These are phyloP conservation scores for Drosophila percnosoma DNA, from an alignment of 2,888 invertebrate species.

Conservation along the genomic window DNA sequence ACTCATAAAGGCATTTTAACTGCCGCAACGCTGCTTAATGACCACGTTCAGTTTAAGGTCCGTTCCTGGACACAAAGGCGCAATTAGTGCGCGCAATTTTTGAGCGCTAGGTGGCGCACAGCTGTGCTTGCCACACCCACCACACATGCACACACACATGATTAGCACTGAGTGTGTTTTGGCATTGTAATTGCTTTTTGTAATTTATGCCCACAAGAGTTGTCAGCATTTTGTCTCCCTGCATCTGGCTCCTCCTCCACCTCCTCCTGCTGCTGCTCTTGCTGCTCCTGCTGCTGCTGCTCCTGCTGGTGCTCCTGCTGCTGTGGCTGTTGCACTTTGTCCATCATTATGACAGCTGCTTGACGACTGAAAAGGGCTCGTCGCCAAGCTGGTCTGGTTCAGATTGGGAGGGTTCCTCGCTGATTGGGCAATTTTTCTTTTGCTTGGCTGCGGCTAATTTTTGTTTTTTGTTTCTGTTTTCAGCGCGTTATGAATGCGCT, in stretches of 20 bases:
- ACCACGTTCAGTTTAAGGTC: constrained; percentile 47
- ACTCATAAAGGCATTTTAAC: constrained; percentile 77
- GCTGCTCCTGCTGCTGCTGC: constrained; percentile 37
- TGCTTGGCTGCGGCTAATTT: constrained; percentile 60
- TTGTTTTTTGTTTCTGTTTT: constrained; percentile 20
- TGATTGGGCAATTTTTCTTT: constrained; percentile 74
- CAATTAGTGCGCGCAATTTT: constrained; percentile 72
- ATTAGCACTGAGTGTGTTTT: constrained; percentile 73
- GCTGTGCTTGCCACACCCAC: constrained; percentile 54
- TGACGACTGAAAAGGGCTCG: constrained; percentile 72
- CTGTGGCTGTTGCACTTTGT: constrained; percentile 73
- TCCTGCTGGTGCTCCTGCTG: constrained; percentile 26
- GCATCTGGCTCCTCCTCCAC: constrained; percentile 15
- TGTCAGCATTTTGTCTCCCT: constrained; percentile 73
- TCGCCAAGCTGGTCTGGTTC: constrained; percentile 17
- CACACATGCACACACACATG: constrained; percentile 39
- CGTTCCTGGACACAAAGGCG: constrained; percentile 61
- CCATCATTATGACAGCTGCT: constrained; percentile 81
- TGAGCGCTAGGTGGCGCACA: constrained; percentile 76
- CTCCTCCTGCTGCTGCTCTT: background rate
- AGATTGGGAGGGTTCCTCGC: constrained; percentile 22
- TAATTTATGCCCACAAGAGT: constrained; percentile 72
- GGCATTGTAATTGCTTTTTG: constrained; percentile 78
- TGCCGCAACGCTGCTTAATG: constrained; percentile 63
- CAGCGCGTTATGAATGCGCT: constrained; percentile 66